Evolutionary conservation across 2,113 vertebrate genomes (phyloP), one percentile per base, ranked within the genome.

Genomic region (Balaenoptera acutorostrata): DNA sequence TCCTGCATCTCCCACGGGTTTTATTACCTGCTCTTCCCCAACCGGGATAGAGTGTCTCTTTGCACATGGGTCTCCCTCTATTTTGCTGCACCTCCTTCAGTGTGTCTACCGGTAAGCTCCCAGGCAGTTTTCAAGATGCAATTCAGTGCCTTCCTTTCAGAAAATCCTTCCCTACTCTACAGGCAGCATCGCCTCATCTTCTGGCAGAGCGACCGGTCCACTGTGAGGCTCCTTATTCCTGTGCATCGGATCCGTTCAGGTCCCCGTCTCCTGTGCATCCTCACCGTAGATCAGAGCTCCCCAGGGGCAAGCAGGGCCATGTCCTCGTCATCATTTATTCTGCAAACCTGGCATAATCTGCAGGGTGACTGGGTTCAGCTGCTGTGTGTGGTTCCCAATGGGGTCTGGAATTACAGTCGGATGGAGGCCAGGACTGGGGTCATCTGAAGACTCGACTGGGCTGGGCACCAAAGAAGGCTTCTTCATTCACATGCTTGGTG

Each of bases 191-290:
- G 17, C 10, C 8, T 63, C 17, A 6, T 44, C 18, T 8, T 41
- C 57, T 21, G 5, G 88, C 9, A 33, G n/a, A 49, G 49, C 0
- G 2, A 41, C n/a, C 27, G 6, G 27, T 10, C 9, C 17, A 2
- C 27, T 33, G 2, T 15, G 21, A 83, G 46, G 82, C 20, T 66
- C 15, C 18, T 52, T 31, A 2, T 57, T 36, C 41, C 61, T 14
- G 0, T 3, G 29, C 15, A 2, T 49, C 14, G 0, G n/a, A 85
- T 25, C 23, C 49, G 15, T 6, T 9, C 14, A 46, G 29, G 15
- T 49, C 63, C 6, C 6, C 1, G 55, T 31, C 41, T 69, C 6
- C 0, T 5, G 2, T 13, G 2, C 5, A 5, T 36, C 36, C 36
- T 95, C 29, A 44, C 11, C 4, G 9, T 20, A 66, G 63, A 55